A percentile compares a stretch with the other conserved stretches of the same genome.
These are phyloP conservation scores for Hoplodrina ambigua DNA, from an alignment of 2,888 invertebrate species.

Conservation along the genomic window DNA sequence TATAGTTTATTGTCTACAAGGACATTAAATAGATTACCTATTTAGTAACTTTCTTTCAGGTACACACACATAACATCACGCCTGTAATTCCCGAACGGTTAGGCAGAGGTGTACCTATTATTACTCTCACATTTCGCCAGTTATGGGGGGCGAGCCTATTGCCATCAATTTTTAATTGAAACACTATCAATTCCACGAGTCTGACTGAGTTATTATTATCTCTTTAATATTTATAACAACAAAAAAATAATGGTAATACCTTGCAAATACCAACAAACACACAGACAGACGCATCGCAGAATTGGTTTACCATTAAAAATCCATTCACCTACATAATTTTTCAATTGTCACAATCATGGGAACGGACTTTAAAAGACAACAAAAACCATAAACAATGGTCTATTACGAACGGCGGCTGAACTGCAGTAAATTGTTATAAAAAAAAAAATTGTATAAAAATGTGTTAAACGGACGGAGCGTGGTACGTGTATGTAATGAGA, in stretches of 20 bases:
- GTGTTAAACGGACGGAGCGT: slow-evolving; percentile 65
- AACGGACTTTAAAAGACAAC: slow-evolving; percentile 43
- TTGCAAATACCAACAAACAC: slow-evolving; percentile 3
- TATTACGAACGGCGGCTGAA: slow-evolving; percentile 53
- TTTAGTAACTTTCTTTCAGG: too few species aligned
- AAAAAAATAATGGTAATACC: not conserved
- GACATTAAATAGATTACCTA: too few species aligned
- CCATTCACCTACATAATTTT: slow-evolving; percentile 35
- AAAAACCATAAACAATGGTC: slow-evolving; percentile 57
- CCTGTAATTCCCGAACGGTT: too few species aligned
- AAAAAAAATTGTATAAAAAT: slow-evolving; percentile 69
- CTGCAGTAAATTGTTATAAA: slow-evolving; percentile 67
- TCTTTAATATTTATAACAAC: too few species aligned
- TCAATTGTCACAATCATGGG: slow-evolving; percentile 51
- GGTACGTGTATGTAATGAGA: slow-evolving; percentile 53
- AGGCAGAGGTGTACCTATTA: too few species aligned
- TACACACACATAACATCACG: too few species aligned
- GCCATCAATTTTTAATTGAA: too few species aligned
- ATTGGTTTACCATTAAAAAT: slow-evolving; percentile 33
- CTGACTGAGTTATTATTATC: too few species aligned
- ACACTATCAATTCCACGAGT: too few species aligned
- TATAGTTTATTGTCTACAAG: too few species aligned
- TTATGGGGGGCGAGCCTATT: too few species aligned
- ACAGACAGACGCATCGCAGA: not conserved
- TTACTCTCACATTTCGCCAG: too few species aligned